Conservation (phyloP, 2,113 vertebrate genomes). For the Ifrita kowaldi region DNA sequence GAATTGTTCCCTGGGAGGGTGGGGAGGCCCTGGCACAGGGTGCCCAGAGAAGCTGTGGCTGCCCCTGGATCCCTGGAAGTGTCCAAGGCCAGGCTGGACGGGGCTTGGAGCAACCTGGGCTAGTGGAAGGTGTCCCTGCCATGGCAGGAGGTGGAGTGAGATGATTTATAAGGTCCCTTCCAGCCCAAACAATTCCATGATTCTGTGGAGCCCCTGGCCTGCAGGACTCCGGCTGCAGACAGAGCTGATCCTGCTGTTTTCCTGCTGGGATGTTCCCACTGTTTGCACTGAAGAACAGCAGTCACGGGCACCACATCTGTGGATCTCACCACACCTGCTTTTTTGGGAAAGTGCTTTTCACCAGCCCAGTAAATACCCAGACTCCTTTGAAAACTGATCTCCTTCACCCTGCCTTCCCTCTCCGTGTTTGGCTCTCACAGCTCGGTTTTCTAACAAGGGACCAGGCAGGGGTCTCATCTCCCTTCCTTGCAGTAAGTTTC, state of each 20-base stretch:
- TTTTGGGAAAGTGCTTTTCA: not conserved
- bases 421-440: not conserved
- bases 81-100: fast-evolving
- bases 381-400: not conserved
- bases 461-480: not conserved
- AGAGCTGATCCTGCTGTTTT: not conserved
- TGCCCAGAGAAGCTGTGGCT: not conserved
- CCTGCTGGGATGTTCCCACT: not conserved
- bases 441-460: not conserved
- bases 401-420: not conserved
- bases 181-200: not conserved
- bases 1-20: not conserved
- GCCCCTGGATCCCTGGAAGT: not conserved
- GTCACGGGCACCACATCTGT: fast-evolving
- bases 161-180: not conserved
- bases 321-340: not conserved
- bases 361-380: not conserved
- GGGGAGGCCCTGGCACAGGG: not conserved
- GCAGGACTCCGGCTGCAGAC: not conserved
- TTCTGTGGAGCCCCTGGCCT: not conserved
- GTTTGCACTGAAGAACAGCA: no score
- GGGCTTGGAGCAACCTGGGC: not conserved
- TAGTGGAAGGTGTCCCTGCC: fast-evolving
- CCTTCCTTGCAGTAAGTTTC: not conserved
- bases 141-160: fast-evolving